phyloP scores from a whole-genome alignment of 1,140 invertebrate species.

The Caenorhabditis brenneri region DNA sequence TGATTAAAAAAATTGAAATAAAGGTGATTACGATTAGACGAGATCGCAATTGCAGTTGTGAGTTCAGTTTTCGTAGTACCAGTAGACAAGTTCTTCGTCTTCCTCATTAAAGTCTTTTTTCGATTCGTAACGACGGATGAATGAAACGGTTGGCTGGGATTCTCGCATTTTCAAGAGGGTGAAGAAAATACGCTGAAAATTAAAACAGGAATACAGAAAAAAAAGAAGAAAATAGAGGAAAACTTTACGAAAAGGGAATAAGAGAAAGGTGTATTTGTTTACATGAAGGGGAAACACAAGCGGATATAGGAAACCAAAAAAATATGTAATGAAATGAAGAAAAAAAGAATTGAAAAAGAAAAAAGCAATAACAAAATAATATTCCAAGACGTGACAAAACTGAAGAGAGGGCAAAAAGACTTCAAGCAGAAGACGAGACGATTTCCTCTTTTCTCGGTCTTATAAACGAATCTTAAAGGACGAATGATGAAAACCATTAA shows the following conservation, averaged over 20 bases:
- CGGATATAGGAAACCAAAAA: not conserved
- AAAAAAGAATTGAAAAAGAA: not conserved
- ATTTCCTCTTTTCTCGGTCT: not conserved
- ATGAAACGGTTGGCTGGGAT: not conserved
- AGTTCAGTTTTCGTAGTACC: slow-evolving; percentile 29
- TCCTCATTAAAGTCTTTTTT: slow-evolving; percentile 16
- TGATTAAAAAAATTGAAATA: not conserved
- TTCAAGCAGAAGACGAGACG: not conserved
- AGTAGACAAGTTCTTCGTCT: slow-evolving; percentile 30
- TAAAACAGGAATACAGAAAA: no score
- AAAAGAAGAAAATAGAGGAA: not conserved
- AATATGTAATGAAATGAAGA: not conserved
- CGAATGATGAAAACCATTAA: not conserved
- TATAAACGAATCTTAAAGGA: not conserved
- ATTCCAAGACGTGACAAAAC: not conserved
- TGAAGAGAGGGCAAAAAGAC: not conserved
- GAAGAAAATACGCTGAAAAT: no score
- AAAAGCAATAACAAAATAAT: not conserved
- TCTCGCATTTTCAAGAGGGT: not conserved
- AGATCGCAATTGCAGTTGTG: not conserved
- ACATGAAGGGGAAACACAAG: not conserved
- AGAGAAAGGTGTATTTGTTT: not conserved
- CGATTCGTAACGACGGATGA: slow-evolving; percentile 6
- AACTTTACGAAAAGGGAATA: not conserved
- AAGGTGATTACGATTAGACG: not conserved